A percentile compares a stretch with the other conserved stretches of the same genome.
Conservation (phyloP, 1,140 invertebrate species). For the Stegodyphus mimosarum region DNA sequence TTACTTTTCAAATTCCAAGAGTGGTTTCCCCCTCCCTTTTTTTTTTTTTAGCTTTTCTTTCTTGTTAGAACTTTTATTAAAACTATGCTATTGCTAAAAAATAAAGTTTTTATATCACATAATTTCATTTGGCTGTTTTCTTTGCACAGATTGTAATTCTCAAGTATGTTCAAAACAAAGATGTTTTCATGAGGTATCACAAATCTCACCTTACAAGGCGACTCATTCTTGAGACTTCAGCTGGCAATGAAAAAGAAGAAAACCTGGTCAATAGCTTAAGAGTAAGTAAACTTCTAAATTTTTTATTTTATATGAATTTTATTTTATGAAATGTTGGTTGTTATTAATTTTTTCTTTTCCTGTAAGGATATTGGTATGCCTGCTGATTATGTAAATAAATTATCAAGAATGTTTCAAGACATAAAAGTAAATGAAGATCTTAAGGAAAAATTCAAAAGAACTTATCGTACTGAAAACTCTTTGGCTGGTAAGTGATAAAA, state of each 20-base stretch:
- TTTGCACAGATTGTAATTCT: constrained; percentile 82
- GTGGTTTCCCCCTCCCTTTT: too few species aligned
- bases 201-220: constrained; percentile 97
- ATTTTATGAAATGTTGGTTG: background rate
- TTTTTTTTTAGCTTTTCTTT: too few species aligned
- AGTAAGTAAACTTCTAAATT: constrained; percentile 65
- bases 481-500: constrained; percentile 68
- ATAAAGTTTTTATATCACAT: constrained; percentile 20
- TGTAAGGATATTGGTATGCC: constrained; percentile 90
- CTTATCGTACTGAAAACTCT: constrained; percentile 73
- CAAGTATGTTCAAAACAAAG: constrained; percentile 99
- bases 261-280: constrained; percentile 96
- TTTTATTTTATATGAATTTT: background rate
- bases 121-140: background rate
- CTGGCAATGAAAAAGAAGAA: constrained; percentile 99
- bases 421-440: constrained; percentile 99
- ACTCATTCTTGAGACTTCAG: constrained; percentile 94
- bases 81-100: constrained; percentile 14
- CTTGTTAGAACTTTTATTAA: too few species aligned
- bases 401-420: constrained; percentile 90
- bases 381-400: constrained; percentile 98
- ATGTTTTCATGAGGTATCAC: constrained; percentile 99
- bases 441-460: constrained; percentile 90
- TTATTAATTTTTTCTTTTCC: constrained; percentile 26
- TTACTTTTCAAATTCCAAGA: too few species aligned